Percentiles rank a stretch among this genome's conserved stretches.
These are phyloP conservation scores for Siniperca undulata DNA, from an alignment of 2,797 vertebrate genomes.

Conservation along the genomic window DNA sequence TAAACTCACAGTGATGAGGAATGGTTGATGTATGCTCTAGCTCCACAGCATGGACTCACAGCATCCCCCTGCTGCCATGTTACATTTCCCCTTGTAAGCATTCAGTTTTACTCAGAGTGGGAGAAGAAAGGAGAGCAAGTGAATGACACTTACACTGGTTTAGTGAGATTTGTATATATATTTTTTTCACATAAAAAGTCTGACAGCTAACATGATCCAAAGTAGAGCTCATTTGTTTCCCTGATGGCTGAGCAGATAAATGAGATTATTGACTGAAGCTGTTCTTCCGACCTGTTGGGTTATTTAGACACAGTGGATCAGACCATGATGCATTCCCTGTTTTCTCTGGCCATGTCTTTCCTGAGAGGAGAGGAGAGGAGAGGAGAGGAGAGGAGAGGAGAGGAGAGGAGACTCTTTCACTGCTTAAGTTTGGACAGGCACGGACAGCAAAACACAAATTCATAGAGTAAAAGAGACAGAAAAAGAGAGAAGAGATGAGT, in stretches of 20 bases:
- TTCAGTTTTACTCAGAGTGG: slow-evolving; percentile 6
- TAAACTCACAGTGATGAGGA: not conserved
- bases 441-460: slow-evolving; percentile 20
- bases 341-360: slow-evolving; percentile 21
- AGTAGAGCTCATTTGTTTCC: slow-evolving; percentile 56
- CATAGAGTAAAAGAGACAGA: slow-evolving; percentile 33
- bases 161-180: slow-evolving; percentile 23
- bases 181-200: slow-evolving; percentile 50
- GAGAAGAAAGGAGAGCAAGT: slow-evolving; percentile 13
- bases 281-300: slow-evolving; percentile 45
- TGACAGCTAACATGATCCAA: slow-evolving; percentile 47
- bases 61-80: slow-evolving; percentile 4
- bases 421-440: slow-evolving; percentile 29
- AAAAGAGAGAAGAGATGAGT: slow-evolving; percentile 17
- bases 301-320: slow-evolving; percentile 45
- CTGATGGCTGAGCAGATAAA: slow-evolving; percentile 65
- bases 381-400: slow-evolving; percentile 19
- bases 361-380: slow-evolving; percentile 17
- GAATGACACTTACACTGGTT: slow-evolving; percentile 12
- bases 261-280: slow-evolving; percentile 71
- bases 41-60: slow-evolving; percentile 10
- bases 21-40: not conserved
- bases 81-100: not conserved
- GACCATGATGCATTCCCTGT: slow-evolving; percentile 25
- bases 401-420: slow-evolving; percentile 3